phyloP scores from a whole-genome alignment of 2,113 vertebrate genomes.

The Apaloderma vittatum region DNA sequence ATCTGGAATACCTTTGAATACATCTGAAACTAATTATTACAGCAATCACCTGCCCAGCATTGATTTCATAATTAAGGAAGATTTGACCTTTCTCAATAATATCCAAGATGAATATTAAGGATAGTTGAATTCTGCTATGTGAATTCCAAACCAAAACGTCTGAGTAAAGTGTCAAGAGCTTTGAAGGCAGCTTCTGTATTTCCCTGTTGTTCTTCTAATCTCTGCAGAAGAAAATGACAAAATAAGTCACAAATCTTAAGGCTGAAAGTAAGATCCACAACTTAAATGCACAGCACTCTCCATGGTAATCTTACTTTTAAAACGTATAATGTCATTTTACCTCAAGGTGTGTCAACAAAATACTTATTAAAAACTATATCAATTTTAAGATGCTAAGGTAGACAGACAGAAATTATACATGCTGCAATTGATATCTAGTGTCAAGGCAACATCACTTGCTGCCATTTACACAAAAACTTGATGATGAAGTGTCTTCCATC shows the following conservation, averaged over 20 bases:
- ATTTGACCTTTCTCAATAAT: slow-evolving; percentile 39
- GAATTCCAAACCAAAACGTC: slow-evolving; percentile 41
- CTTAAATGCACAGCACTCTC: background rate
- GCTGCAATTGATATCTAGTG: background rate
- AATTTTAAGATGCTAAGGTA: background rate
- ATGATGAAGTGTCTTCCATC: background rate
- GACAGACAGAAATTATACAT: background rate
- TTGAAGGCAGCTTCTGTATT: slow-evolving; percentile 66
- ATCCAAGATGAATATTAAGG: slow-evolving; percentile 44
- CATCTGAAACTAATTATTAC: slow-evolving; percentile 40
- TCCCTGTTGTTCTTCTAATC: slow-evolving; percentile 49
- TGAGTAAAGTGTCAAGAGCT: slow-evolving; percentile 41
- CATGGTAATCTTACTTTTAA: background rate
- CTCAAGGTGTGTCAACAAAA: background rate
- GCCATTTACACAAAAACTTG: rapidly evolving
- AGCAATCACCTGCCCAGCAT: slow-evolving; percentile 45
- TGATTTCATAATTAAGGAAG: slow-evolving; percentile 46
- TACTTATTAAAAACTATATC: background rate
- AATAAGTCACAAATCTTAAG: slow-evolving; percentile 40
- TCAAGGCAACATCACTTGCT: background rate
- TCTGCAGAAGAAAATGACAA: slow-evolving; percentile 72
- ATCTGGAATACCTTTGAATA: slow-evolving; percentile 35
- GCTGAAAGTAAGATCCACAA: background rate
- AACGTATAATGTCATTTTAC: background rate
- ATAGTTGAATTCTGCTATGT: slow-evolving; percentile 16